Percentiles rank a stretch among this genome's conserved stretches.
Evolutionary conservation across 2,113 vertebrate genomes (phyloP).

Genomic region (Pollimyrus isidori): DNA sequence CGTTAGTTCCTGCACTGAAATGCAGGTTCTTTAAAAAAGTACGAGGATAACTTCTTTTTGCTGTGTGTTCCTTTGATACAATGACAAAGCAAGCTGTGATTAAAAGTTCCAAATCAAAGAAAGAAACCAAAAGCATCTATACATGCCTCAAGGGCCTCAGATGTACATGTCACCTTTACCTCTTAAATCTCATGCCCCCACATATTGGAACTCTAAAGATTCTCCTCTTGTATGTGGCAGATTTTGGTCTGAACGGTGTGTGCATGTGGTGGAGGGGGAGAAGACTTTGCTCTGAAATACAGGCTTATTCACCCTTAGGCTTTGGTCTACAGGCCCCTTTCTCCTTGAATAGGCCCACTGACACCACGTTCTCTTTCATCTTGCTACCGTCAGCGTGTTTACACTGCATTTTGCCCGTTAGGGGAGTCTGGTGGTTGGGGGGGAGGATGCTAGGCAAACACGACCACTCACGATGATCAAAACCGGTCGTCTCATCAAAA

Average conservation of each 20-base stretch:
- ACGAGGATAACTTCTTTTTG: constrained; percentile 17
- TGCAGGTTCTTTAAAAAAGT: constrained; percentile 30
- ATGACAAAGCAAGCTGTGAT: not conserved
- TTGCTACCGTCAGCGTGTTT: constrained; percentile 5
- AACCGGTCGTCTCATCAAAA: constrained; percentile 46
- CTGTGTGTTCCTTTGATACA: not conserved
- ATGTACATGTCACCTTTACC: not conserved
- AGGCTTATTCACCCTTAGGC: not conserved
- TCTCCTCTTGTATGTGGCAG: not conserved
- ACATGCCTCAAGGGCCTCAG: not conserved
- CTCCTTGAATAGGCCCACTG: not conserved
- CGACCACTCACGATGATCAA: constrained; percentile 29
- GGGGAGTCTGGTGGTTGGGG: not conserved
- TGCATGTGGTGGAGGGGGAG: not conserved
- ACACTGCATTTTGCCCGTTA: not conserved
- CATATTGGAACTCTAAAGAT: not conserved
- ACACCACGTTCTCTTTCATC: not conserved
- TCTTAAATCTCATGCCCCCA: not conserved
- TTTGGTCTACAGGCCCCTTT: not conserved
- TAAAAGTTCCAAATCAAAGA: not conserved
- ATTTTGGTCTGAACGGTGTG: not conserved
- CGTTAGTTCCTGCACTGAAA: constrained; percentile 37
- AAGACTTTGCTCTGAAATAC: not conserved
- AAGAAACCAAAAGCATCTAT: not conserved
- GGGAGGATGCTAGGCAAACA: constrained; percentile 13